Percentiles rank a stretch among this genome's conserved stretches.
Conservation (phyloP, 2,113 vertebrate species). For the Phainopepla nitens region DNA sequence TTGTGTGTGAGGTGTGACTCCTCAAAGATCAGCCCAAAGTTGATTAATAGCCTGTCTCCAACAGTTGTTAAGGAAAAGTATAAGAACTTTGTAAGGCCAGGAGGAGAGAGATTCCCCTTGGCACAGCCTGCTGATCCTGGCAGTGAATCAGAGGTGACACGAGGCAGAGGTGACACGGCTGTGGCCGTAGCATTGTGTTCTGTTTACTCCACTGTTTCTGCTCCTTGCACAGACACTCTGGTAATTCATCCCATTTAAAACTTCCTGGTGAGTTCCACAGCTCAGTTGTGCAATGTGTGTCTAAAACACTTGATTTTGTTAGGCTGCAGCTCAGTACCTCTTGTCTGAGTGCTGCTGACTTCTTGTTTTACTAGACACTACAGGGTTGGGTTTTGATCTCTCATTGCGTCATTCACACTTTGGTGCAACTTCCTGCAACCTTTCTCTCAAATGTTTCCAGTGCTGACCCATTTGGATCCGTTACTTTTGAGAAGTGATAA, state of each 20-base stretch:
- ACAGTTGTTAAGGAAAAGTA: accelerated
- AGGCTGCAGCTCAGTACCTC: not conserved
- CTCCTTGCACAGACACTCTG: not conserved
- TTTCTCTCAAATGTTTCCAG: not conserved
- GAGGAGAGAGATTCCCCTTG: not conserved
- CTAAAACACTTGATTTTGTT: not conserved
- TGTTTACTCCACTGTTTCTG: not conserved
- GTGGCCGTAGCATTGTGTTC: accelerated
- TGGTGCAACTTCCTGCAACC: not conserved
- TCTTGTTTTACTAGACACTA: not conserved
- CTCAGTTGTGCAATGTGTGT: not conserved
- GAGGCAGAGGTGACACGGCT: not conserved
- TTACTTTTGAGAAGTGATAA: not conserved
- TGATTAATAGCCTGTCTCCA: not conserved
- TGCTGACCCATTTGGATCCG: not conserved
- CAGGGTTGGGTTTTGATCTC: not conserved
- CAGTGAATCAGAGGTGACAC: not conserved
- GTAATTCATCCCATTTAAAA: not conserved
- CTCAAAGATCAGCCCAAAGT: not conserved
- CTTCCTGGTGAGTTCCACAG: not conserved
- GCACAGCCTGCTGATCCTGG: not conserved
- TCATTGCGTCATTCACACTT: accelerated
- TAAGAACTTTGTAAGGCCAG: not conserved
- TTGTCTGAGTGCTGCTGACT: not conserved
- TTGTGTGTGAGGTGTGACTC: not conserved